These are phyloP conservation scores for Oxyteleia sp. DNA, from an alignment of 2,888 invertebrate genomes.

Conservation along the genomic window DNA sequence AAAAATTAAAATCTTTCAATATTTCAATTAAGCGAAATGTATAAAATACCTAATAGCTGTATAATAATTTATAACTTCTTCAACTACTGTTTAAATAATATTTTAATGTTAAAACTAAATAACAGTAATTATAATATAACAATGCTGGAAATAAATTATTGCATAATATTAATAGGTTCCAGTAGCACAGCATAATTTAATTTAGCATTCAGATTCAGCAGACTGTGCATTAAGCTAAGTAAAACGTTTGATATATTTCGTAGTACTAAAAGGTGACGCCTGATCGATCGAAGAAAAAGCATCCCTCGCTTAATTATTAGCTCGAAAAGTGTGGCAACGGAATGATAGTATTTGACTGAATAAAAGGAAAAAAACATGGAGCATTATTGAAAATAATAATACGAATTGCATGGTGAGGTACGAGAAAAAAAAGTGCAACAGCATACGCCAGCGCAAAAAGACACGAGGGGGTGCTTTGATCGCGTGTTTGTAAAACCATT, in stretches of 20 bases:
- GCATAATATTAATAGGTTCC: neutral
- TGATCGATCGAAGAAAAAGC: slow-evolving; percentile 36
- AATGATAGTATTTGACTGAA: neutral
- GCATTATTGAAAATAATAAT: neutral
- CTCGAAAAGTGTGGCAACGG: neutral
- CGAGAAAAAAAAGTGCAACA: neutral
- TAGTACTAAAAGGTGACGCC: slow-evolving; percentile 7
- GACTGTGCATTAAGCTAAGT: slow-evolving; percentile 27
- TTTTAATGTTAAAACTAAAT: slow-evolving; percentile 1
- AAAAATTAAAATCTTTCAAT: too few species aligned
- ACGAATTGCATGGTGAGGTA: neutral
- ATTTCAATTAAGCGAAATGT: too few species aligned
- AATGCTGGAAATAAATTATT: neutral
- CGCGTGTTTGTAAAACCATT: slow-evolving; percentile 18
- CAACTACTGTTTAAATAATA: too few species aligned
- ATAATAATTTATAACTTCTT: too few species aligned
- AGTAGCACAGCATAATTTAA: slow-evolving; percentile 3
- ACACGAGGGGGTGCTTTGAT: slow-evolving; percentile 14
- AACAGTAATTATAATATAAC: too few species aligned
- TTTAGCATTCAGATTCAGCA: slow-evolving; percentile 4
- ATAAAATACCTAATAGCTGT: too few species aligned
- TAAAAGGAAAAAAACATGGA: neutral
- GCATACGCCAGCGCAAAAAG: neutral
- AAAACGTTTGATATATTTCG: slow-evolving; percentile 30
- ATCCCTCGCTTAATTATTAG: slow-evolving; percentile 22